Evolutionary conservation across 2,888 invertebrate genomes (phyloP).

Genomic region (Drosophila cognata): DNA sequence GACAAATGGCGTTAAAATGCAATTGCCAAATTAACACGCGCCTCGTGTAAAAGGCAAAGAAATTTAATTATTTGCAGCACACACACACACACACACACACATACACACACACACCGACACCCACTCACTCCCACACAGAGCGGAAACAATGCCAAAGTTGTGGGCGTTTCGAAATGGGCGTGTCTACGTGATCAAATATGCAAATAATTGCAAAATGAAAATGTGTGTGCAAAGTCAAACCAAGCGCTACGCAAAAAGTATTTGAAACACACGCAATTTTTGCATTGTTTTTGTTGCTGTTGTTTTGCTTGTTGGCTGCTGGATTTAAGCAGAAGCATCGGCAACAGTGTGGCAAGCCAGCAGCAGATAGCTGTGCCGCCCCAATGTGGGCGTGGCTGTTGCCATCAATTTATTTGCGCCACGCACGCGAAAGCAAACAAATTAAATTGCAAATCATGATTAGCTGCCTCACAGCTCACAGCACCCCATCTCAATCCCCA

Average conservation of each 20-base stretch:
- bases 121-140: not conserved
- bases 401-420: slow-evolving; percentile 77
- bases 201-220: slow-evolving; percentile 75
- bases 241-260: slow-evolving; percentile 41
- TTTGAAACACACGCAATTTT: slow-evolving; percentile 22
- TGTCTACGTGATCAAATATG: slow-evolving; percentile 70
- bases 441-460: slow-evolving; percentile 81
- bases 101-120: slow-evolving; percentile 11
- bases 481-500: not conserved
- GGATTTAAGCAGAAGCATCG: slow-evolving; percentile 42
- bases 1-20: slow-evolving; percentile 28
- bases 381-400: slow-evolving; percentile 43
- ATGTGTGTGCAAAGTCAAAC: slow-evolving; percentile 53
- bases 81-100: slow-evolving; percentile 13
- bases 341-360: slow-evolving; percentile 25
- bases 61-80: slow-evolving; percentile 58
- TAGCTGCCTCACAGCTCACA: slow-evolving; percentile 65
- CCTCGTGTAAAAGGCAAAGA: slow-evolving; percentile 24
- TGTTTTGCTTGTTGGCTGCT: slow-evolving; percentile 12
- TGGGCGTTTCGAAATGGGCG: slow-evolving; percentile 31
- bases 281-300: slow-evolving; percentile 14
- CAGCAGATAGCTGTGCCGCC: slow-evolving; percentile 16
- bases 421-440: slow-evolving; percentile 78
- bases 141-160: slow-evolving; percentile 19
- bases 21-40: slow-evolving; percentile 36